A percentile compares a stretch with the other conserved stretches of the same genome.
Evolutionary conservation across 2,888 invertebrate species (phyloP).

Genomic region (Zhuqinia jingwanae): DNA sequence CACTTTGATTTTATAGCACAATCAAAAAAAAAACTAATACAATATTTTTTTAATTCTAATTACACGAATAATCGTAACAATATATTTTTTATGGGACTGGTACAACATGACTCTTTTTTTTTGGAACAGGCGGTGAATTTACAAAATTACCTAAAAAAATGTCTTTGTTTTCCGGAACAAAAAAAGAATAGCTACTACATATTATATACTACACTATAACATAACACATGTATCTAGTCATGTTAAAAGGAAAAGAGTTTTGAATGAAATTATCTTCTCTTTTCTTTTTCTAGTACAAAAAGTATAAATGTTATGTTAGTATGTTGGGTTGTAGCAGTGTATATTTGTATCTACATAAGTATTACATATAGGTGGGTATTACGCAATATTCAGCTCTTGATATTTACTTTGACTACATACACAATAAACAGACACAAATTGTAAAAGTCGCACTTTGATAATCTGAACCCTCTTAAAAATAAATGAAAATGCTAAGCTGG

Average conservation of each 20-base stretch:
- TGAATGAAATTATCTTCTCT: background rate
- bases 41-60: slow-evolving; percentile 27
- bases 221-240: background rate
- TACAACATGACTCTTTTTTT: background rate
- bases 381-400: too few species aligned
- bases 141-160: too few species aligned
- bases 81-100: slow-evolving; percentile 22
- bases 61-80: slow-evolving; percentile 49
- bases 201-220: background rate
- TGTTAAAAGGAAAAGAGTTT: background rate
- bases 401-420: background rate
- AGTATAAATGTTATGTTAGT: background rate
- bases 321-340: background rate
- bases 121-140: background rate
- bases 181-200: background rate
- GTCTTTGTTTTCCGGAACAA: slow-evolving; percentile 6
- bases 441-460: slow-evolving; percentile 7
- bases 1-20: background rate
- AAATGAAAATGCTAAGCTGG: slow-evolving; percentile 70
- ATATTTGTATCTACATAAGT: background rate
- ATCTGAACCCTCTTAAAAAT: slow-evolving; percentile 60
- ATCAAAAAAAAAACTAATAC: background rate
- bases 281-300: too few species aligned
- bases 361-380: too few species aligned
- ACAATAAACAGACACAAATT: slow-evolving; percentile 11